phyloP scores from a whole-genome alignment of 2,888 invertebrate genomes.

The Troilus luridus region DNA sequence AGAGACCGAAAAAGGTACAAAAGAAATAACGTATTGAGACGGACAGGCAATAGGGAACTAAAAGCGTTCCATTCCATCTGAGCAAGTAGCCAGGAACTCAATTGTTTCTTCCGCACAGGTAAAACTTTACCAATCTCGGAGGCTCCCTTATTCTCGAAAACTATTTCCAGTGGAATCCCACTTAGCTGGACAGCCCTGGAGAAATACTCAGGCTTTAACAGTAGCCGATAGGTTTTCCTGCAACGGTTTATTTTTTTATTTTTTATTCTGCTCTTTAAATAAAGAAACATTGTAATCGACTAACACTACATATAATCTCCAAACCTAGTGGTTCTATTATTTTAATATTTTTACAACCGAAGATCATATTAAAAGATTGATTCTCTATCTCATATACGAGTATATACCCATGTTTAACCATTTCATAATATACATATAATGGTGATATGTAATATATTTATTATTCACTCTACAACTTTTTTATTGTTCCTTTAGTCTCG shows the following conservation, averaged over 20 bases:
- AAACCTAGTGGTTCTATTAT: too few species aligned
- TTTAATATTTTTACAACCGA: too few species aligned
- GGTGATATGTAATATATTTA: too few species aligned
- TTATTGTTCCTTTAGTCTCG: too few species aligned
- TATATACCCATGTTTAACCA: too few species aligned
- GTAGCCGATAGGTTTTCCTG: background rate
- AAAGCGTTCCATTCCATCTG: background rate
- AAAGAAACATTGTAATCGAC: too few species aligned
- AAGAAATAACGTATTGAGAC: background rate
- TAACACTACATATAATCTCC: too few species aligned
- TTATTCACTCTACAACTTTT: too few species aligned
- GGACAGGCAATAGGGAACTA: background rate
- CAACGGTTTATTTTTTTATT: background rate
- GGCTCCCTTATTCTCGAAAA: background rate
- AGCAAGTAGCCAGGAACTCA: background rate
- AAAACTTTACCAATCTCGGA: slow-evolving; percentile 26
- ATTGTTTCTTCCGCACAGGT: background rate
- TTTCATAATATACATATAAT: too few species aligned
- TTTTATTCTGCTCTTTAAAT: background rate
- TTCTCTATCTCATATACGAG: too few species aligned
- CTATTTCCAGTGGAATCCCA: slow-evolving; percentile 16
- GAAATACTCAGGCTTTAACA: background rate
- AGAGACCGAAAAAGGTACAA: background rate
- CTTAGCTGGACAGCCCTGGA: background rate
- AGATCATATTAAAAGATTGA: too few species aligned